Conservation (phyloP, 2,113 vertebrate species). For the Cynoglossus semilaevis region DNA sequence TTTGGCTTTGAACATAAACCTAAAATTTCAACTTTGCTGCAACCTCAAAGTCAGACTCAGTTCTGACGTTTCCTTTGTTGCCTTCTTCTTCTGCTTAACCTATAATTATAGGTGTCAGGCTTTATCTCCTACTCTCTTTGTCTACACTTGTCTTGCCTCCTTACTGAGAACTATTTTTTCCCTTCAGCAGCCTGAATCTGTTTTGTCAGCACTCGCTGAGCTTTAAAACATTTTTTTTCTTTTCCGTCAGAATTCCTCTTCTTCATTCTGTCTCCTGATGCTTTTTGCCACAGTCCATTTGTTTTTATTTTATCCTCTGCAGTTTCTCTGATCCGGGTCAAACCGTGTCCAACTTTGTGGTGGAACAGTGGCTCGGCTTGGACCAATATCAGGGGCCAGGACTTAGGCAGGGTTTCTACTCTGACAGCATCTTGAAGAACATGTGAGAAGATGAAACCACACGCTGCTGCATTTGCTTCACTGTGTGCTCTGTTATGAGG, state of each 20-base stretch:
- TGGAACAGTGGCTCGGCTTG: background rate
- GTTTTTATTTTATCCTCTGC: background rate
- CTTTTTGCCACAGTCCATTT: too few species aligned
- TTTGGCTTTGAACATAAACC: background rate
- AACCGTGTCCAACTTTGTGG: background rate
- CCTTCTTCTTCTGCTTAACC: background rate
- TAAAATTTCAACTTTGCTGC: background rate
- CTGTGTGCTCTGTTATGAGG: background rate
- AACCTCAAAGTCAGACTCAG: background rate
- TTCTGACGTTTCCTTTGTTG: background rate
- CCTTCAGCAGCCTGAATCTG: background rate
- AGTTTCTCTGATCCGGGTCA: background rate
- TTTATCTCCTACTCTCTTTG: constrained; percentile 3
- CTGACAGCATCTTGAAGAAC: background rate
- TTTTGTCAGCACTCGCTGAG: background rate
- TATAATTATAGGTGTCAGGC: background rate
- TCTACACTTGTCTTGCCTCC: background rate
- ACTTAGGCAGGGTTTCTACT: background rate
- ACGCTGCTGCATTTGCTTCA: background rate
- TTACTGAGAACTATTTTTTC: background rate
- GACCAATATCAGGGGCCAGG: background rate
- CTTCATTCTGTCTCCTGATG: background rate
- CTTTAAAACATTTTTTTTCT: background rate
- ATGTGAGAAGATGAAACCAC: background rate
- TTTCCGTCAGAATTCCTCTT: background rate